These are phyloP conservation scores for Doryteuthis pealeii DNA, from an alignment of 1,140 invertebrate genomes.

Conservation along the genomic window DNA sequence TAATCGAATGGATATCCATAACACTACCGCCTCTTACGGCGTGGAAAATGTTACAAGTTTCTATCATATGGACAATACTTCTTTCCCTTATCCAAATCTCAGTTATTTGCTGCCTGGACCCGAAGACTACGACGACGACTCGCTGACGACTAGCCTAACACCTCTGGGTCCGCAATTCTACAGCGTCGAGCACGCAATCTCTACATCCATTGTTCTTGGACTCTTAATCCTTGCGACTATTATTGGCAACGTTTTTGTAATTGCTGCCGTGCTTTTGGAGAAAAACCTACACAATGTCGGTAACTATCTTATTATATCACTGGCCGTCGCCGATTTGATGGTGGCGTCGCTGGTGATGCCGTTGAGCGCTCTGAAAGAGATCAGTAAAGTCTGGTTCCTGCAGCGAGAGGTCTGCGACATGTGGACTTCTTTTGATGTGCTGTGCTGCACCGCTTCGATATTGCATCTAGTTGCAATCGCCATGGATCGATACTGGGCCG, in stretches of 20 bases:
- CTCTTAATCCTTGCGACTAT: slow-evolving; percentile 62
- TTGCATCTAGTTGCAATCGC: slow-evolving; percentile 93
- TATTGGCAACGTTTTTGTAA: slow-evolving; percentile 89
- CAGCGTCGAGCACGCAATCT: slow-evolving; percentile 28
- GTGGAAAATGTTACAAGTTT: background rate
- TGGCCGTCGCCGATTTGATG: slow-evolving; percentile 94
- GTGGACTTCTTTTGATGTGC: slow-evolving; percentile 87
- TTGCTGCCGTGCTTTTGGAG: slow-evolving; percentile 87
- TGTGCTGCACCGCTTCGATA: slow-evolving; percentile 92
- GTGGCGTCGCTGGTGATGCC: slow-evolving; percentile 75
- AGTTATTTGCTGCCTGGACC: slow-evolving; percentile 19
- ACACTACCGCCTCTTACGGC: background rate
- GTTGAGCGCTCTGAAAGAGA: slow-evolving; percentile 60
- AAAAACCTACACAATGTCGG: slow-evolving; percentile 84
- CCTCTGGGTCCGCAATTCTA: slow-evolving; percentile 22
- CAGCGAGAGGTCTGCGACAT: slow-evolving; percentile 86
- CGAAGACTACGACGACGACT: slow-evolving; percentile 1
- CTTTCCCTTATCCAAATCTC: background rate
- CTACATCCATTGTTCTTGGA: slow-evolving; percentile 45
- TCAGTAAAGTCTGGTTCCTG: slow-evolving; percentile 76
- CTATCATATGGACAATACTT: slow-evolving; percentile 2
- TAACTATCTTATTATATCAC: slow-evolving; percentile 91
- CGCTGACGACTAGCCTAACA: background rate
- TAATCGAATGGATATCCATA: background rate
- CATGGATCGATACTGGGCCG: slow-evolving; percentile 92